Conservation (phyloP, 1,140 invertebrate genomes). For the Listronotus oregonensis region DNA sequence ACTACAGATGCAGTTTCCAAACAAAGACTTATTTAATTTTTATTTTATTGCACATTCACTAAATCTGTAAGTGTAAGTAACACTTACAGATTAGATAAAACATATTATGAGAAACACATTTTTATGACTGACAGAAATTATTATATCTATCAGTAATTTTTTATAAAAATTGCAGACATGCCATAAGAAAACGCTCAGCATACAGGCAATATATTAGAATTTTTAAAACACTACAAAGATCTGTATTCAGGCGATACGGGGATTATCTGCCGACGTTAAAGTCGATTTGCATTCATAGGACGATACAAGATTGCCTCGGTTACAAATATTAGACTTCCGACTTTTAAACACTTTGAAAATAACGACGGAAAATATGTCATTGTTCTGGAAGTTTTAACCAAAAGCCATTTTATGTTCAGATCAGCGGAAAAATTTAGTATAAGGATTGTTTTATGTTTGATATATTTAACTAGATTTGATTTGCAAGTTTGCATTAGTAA, state of each 20-base stretch:
- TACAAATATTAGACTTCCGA: slow-evolving; percentile 51
- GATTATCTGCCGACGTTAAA: slow-evolving; percentile 45
- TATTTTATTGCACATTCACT: too few relatives aligned
- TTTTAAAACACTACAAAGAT: slow-evolving; percentile 33
- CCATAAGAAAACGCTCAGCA: slow-evolving; percentile 8
- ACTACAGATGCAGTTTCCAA: too few relatives aligned
- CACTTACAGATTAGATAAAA: too few relatives aligned
- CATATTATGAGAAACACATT: too few relatives aligned
- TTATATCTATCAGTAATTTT: slow-evolving; percentile 5
- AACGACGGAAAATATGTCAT: slow-evolving; percentile 37
- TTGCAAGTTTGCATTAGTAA: too few relatives aligned
- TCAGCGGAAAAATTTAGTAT: slow-evolving; percentile 18
- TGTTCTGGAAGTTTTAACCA: slow-evolving; percentile 30
- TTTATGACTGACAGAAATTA: too few relatives aligned
- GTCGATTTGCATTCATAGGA: slow-evolving; percentile 52
- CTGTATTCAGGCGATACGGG: slow-evolving; percentile 42
- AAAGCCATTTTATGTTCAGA: slow-evolving; percentile 12
- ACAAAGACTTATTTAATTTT: too few relatives aligned
- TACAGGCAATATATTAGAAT: slow-evolving; percentile 30
- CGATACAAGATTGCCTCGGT: slow-evolving; percentile 49
- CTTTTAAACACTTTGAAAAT: slow-evolving; percentile 47
- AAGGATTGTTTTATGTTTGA: slow-evolving; percentile 18
- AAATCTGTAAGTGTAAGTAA: too few relatives aligned
- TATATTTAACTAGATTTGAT: slow-evolving; percentile 7
- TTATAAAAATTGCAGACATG: slow-evolving; percentile 4